Conservation (phyloP, 2,113 vertebrate genomes). For the Ictidomys tridecemlineatus region DNA sequence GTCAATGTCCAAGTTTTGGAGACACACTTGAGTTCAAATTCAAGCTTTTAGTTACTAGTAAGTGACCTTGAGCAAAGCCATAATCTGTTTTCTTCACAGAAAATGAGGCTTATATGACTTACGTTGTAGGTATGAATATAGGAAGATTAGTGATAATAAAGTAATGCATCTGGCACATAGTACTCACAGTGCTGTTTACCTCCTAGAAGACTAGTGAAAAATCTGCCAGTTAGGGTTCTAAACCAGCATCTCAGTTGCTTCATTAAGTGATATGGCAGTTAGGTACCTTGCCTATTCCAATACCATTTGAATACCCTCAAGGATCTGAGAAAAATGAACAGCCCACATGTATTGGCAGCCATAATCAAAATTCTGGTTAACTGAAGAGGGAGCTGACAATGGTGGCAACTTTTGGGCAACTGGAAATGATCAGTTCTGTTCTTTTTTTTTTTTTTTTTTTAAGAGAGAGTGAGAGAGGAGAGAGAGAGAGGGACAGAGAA, state of each 20-base stretch:
- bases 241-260: background rate
- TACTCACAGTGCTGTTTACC: background rate
- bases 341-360: background rate
- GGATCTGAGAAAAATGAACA: background rate
- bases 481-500: too few species aligned
- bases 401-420: background rate
- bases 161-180: background rate
- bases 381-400: background rate
- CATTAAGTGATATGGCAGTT: background rate
- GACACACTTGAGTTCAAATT: background rate
- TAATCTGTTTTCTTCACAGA: background rate
- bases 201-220: background rate
- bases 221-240: background rate
- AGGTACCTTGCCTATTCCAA: background rate
- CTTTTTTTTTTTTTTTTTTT: too few species aligned
- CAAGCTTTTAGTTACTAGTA: background rate
- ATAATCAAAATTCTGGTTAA: background rate
- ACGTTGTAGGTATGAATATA: accelerated
- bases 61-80: background rate
- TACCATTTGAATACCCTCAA: background rate
- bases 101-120: background rate
- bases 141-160: background rate
- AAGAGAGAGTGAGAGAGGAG: too few species aligned
- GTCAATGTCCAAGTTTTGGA: background rate
- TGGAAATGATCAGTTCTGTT: background rate